Base-by-base conservation (phyloP, 2,888 invertebrate species). In the Hirtodrosophila histrioides region DNA sequence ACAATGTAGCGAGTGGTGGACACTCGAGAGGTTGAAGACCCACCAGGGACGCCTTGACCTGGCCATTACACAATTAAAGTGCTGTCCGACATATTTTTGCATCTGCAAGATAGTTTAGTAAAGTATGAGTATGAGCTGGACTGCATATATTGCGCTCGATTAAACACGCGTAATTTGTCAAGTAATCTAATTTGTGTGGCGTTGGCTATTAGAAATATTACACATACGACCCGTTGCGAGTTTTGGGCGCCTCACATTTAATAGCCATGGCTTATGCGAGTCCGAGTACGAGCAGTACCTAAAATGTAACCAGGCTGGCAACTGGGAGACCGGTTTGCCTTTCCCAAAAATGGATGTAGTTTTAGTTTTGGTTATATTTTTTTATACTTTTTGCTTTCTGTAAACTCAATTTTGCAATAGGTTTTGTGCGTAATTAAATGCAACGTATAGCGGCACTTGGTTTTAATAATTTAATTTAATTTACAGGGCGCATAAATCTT, bases 341-440 rank as follows among this genome's bases (percentile, higher is more conserved):
- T 84, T 84, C 84, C 73, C 88, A 81, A 78, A 83, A 70, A 66
- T 75, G 49, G 61, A 54, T 66, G 55, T 69, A 33, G 70, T 54
- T 56, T 60, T 41, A n/a, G 29, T 27, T 44, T 49, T 31, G 17
- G 10, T 43, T 49, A 27, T 44, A 33, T 55, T 9, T 11, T 9
- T 44, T 36, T 36, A n/a, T 9, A 12, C 57, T 41, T 39, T 31
- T 49, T 49, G 17, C 10, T 35, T 51, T 41, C 29, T 35, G 36
- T 67, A 53, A 17, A 27, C 27, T 35, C 35, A 65, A 66, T 86
- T 83, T 82, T 80, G 81, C 86, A 82, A 82, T 77, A 35, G 29
- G 61, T 63, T 73, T 78, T 73, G 85, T 87, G 88, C 88, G 84
- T 84, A 84, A 84, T 84, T 84, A 85, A 84, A 84, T 71, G 81